Base-by-base conservation (phyloP, 2,113 vertebrate species). In the Baryphthengus martii region DNA sequence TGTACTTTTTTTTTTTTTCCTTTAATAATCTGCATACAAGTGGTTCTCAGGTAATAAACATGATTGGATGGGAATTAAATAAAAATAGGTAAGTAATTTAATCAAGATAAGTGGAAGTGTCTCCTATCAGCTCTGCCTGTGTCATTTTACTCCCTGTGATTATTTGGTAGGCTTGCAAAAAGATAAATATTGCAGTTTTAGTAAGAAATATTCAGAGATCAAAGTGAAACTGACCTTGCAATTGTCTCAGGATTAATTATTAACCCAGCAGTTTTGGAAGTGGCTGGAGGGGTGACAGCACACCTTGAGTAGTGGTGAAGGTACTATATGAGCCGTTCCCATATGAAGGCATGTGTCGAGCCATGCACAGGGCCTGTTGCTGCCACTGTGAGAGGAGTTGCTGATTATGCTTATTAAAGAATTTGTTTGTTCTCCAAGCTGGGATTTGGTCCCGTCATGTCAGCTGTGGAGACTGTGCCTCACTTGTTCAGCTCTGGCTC, bases 351-450 rank as follows among this genome's bases (percentile, higher is more conserved):
- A 0, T 35, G 49, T 10, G 14, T 39, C 42, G 44, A 95, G 7
- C 23, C 17, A 25, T 1, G 2, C 0, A 0, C 59, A 52, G 24
- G 67, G 47, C 23, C 40, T 18, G 5, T 53, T 3, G 7, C 31
- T 59, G 53, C 18, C 3, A 3, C 67, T 62, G 53, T 0, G 0
- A 85, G 35, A 70, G 10, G 35, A 55, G 49, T 1, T 59, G 29
- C 66, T 85, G 62, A 45, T 49, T 3, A 0, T 37, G n/a, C 70
- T 89, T 55, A 23, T 25, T 58, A 39, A 78, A 73, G n/a, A 88
- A 88, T 73, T 52, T 42, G 11, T 76, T 88, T 86, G 61, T 68
- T 94, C 63, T 70, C 28, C 2, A 8, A 88, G 63, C 25, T 66
- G 81, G 49, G 67, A 82, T 74, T 61, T 0, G 0, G 24, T 56